A percentile compares a stretch with the other conserved stretches of the same genome.
phyloP scores from a whole-genome alignment of 1,140 invertebrate species.

The Aphaenogaster ashmeadi region DNA sequence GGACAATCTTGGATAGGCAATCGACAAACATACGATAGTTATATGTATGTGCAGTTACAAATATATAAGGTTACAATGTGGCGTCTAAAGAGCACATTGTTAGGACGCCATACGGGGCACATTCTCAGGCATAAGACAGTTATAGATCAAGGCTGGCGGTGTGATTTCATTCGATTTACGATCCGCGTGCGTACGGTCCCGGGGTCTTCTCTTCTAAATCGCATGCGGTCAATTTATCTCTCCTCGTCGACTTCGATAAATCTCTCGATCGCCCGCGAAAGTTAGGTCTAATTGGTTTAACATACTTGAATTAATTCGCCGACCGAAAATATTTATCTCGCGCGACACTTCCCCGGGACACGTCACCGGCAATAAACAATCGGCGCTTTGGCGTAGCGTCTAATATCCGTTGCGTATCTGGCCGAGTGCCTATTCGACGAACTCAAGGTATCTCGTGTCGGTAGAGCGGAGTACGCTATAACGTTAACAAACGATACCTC shows the following conservation, averaged over 20 bases:
- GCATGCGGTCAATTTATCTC: neutral
- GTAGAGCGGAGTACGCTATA: neutral
- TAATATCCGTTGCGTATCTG: slow-evolving; percentile 61
- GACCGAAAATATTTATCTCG: slow-evolving; percentile 21
- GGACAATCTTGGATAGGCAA: slow-evolving; percentile 6
- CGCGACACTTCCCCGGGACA: neutral
- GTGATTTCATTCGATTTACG: slow-evolving; percentile 44
- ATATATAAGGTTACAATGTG: slow-evolving; percentile 22
- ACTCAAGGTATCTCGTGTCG: slow-evolving; percentile 17
- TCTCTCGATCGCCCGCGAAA: slow-evolving; percentile 6
- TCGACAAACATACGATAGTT: neutral
- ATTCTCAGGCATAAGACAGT: slow-evolving; percentile 16
- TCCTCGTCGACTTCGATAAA: neutral
- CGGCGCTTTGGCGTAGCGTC: slow-evolving; percentile 59
- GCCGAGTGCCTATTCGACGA: slow-evolving; percentile 42
- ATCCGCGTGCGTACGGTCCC: neutral
- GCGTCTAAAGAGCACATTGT: slow-evolving; percentile 22
- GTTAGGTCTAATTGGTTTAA: neutral
- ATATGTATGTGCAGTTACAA: neutral
- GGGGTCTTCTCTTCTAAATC: neutral
- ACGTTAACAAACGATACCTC: neutral
- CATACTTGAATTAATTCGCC: neutral
- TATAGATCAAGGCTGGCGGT: slow-evolving; percentile 29
- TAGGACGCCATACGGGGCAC: neutral
- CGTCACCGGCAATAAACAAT: slow-evolving; percentile 63